Evolutionary conservation across 23 tunicate species (phyloP), one percentile per base, ranked within the genome.

Genomic region (Styela clava): DNA sequence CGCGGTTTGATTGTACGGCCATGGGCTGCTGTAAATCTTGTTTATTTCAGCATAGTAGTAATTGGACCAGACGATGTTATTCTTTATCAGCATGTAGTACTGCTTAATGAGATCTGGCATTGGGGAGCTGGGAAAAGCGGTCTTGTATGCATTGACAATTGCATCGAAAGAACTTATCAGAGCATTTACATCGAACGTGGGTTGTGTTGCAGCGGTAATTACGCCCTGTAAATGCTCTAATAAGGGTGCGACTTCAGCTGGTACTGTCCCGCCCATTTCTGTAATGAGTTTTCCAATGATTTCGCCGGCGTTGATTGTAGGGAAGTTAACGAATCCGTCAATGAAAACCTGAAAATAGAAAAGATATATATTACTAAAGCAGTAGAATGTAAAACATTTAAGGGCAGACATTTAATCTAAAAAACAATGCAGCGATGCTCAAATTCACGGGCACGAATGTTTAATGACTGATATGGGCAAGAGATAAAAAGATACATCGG

Each of bases 31-130:
- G 56, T 44, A 44, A 12, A 44, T 44, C 56, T 44, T 12, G 12
- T 44, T 44, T 12, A 44, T 7, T 44, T 44, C 12, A 12, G 7
- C 12, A 12, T 44, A 44, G 12, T 44, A 44, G 56, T 44, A 5
- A 7, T 7, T 44, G 7, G 7, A 12, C 12, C 12, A 12, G 56
- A 5, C 56, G 56, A 44, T 44, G 9, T 5, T 44, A 5, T 7
- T 12, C 12, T 44, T 44, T 7, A 44, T 44, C 9, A 44, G 56
- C 56, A 44, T 44, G 31, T 33, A 24, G 30, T 76, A 76, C 31
- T 56, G 64, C 16, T 76, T 24, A 12, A 76, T 64, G 81, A 76
- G 64, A 16, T 76, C 81, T 24, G 81, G 81, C n/a, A 76, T 33
- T 23, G 81, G 81, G 9, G 81, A 76, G 27, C 18, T 31, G 0